Base-by-base conservation (phyloP, 2,113 vertebrate genomes). In the Nothobranchius furzeri region DNA sequence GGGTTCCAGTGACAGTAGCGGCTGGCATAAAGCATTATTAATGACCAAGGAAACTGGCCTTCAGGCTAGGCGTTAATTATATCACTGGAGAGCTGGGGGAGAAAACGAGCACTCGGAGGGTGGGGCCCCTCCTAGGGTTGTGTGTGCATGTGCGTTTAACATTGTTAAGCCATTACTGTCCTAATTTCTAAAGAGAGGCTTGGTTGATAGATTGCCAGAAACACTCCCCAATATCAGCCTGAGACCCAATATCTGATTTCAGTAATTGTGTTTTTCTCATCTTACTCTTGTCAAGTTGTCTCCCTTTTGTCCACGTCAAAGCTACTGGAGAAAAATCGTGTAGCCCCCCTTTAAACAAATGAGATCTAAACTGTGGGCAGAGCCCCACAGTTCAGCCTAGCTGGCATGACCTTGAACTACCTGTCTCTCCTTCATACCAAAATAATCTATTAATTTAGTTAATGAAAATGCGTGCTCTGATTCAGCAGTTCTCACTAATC, bases 11-110 rank as follows among this genome's bases (percentile, higher is more conserved):
- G 86, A 89, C 87, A 89, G 83, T 81, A 85, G 84, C 57, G 74
- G 81, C 79, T 87, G 89, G 85, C 86, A 87, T 87, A 88, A 91
- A 89, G 82, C 84, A 81, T 88, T 92, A 92, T 91, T 92, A 92
- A 93, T 92, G 91, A 90, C 86, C 80, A 75, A 82, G 87, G 86
- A 90, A 87, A 89, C 80, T 86, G 85, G 88, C 86, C 92, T 89
- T 88, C 86, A 84, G 90, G 89, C 86, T 68, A 88, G 82, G 84
- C 79, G 87, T 93, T 93, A 92, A 93, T 93, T 92, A 93, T 93
- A 91, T 88, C 85, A 87, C 87, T 74, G 71, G 82, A 88, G 85
- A 89, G 85, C 78, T 84, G 76, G 81, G 71, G 77, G 84, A 87
- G 79, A 76, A 79, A 60, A 70, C 3, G 55, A 73, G 60, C 81